Conservation (phyloP, 2,113 vertebrate genomes). For the Motacilla alba region DNA sequence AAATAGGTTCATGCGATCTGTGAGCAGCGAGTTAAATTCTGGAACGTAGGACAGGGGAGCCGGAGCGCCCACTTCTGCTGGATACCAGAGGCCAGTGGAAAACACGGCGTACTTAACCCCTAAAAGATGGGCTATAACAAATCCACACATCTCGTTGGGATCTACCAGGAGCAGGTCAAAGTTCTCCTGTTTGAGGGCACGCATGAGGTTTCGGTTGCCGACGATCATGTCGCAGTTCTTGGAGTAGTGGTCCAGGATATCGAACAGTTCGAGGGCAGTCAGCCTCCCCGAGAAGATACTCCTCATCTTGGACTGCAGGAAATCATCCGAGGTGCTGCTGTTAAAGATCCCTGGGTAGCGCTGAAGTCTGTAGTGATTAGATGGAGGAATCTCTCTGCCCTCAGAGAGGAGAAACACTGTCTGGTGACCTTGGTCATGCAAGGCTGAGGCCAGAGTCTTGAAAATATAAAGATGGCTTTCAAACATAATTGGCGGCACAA, state of each 20-base stretch:
- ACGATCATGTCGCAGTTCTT: conserved; percentile 95
- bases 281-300: conserved; percentile 96
- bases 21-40: conserved; percentile 97
- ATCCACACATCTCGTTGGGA: conserved; percentile 99
- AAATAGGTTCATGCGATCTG: conserved; percentile 89
- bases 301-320: conserved; percentile 94
- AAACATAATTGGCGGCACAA: conserved; percentile 99
- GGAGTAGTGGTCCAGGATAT: conserved; percentile 96
- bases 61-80: conserved; percentile 94
- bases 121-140: conserved; percentile 93
- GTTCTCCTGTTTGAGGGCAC: conserved; percentile 81
- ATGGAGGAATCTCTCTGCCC: conserved; percentile 87
- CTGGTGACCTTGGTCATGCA: conserved; percentile 89
- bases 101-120: conserved; percentile 94
- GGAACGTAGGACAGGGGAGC: conserved; percentile 94
- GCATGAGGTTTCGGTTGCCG: conserved; percentile 84
- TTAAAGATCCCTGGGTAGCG: conserved; percentile 98
- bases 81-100: conserved; percentile 98
- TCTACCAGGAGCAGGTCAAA: conserved; percentile 97
- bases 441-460: conserved; percentile 90
- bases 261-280: conserved; percentile 92
- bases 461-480: conserved; percentile 99
- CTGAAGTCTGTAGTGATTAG: conserved; percentile 87
- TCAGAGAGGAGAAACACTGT: conserved; percentile 93
- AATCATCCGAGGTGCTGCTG: conserved; percentile 90